These are phyloP conservation scores for Amphiura filiformis DNA, from an alignment of 35 echinoderm and acorn worm species.

Conservation along the genomic window DNA sequence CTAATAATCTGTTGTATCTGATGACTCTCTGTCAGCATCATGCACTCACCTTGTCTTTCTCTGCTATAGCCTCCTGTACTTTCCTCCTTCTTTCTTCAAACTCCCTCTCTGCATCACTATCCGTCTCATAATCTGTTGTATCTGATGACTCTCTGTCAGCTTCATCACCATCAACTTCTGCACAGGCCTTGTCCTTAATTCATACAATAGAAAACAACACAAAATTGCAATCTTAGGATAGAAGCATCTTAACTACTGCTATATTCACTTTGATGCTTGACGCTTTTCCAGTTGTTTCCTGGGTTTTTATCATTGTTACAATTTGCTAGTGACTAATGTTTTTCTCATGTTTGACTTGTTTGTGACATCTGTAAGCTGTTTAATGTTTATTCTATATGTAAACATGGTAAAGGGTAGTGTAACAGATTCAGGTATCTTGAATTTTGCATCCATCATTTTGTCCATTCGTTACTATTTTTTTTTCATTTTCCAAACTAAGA, in stretches of 20 bases:
- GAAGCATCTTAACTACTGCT: not conserved
- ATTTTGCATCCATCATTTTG: too few species aligned
- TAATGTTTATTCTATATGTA: too few species aligned
- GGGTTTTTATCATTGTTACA: too few species aligned
- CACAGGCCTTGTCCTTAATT: conserved; percentile 86
- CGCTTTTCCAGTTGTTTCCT: not conserved
- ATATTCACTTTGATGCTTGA: not conserved
- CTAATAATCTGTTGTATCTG: too few species aligned
- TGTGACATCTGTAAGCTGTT: too few species aligned
- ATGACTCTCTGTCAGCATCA: too few species aligned
- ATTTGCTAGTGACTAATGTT: too few species aligned
- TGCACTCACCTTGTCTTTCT: conserved; percentile 96
- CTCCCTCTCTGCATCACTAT: conserved; percentile 58
- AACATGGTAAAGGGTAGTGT: too few species aligned
- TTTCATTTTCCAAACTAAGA: too few species aligned
- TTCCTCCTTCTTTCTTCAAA: conserved; percentile 68
- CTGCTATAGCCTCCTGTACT: conserved; percentile 75
- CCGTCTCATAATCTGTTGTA: conserved; percentile 33
- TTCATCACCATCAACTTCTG: conserved; percentile 84
- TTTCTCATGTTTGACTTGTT: too few species aligned
- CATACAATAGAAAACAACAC: not conserved
- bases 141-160: conserved; percentile 17
- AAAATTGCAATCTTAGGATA: not conserved
- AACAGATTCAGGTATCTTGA: too few species aligned
- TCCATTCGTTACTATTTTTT: too few species aligned